A percentile compares a stretch with the other conserved stretches of the same genome.
Conservation (phyloP, 2,888 invertebrate species). For the Aleiodes alternator region DNA sequence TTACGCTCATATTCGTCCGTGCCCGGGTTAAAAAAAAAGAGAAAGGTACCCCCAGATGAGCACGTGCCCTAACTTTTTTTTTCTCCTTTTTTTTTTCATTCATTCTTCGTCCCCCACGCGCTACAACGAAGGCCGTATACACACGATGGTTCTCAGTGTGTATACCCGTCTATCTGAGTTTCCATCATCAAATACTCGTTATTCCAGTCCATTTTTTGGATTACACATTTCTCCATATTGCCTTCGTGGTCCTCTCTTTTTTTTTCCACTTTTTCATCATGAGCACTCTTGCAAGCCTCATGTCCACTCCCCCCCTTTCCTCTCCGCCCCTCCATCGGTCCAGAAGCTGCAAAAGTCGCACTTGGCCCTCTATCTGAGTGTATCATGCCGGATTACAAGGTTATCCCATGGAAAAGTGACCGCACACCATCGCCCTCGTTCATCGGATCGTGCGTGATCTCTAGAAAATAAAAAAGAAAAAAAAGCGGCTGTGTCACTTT, state of each 20-base stretch:
- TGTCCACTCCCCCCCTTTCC: constrained; percentile 26
- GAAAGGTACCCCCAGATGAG: constrained; percentile 58
- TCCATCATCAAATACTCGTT: constrained; percentile 73
- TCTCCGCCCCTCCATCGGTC: too few species aligned
- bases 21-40: constrained; percentile 17
- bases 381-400: constrained; percentile 72
- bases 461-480: constrained; percentile 42
- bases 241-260: not conserved
- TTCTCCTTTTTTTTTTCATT: constrained; percentile 54
- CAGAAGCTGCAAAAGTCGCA: constrained; percentile 58
- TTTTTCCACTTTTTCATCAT: constrained; percentile 44
- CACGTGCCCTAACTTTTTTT: constrained; percentile 69
- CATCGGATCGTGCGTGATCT: constrained; percentile 34
- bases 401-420: constrained; percentile 67
- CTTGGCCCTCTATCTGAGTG: constrained; percentile 62
- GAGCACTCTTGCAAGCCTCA: constrained; percentile 15
- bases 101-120: constrained; percentile 57
- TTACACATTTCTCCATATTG: constrained; percentile 64
- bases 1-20: constrained; percentile 52
- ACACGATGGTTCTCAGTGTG: constrained; percentile 51
- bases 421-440: constrained; percentile 53
- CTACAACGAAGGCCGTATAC: constrained; percentile 48
- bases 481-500: constrained; percentile 44
- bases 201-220: constrained; percentile 72
- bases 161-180: constrained; percentile 41